Base-by-base conservation (phyloP, 1,140 invertebrate genomes). In the Samia ricini region DNA sequence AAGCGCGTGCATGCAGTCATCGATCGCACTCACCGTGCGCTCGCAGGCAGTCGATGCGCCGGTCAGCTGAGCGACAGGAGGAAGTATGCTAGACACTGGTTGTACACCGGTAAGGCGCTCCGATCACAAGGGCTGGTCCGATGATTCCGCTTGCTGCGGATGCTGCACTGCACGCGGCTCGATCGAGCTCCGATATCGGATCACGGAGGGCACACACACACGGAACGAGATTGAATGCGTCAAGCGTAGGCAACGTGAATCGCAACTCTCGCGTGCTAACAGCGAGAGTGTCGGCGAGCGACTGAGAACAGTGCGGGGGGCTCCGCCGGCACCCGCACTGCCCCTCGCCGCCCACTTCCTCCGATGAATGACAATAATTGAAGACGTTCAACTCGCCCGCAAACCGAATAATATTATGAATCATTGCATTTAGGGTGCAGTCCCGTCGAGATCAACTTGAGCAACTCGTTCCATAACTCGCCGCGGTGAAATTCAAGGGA, bases 351-450 rank as follows among this genome's bases (percentile, higher is more conserved):
- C 87, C 87, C 85, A 88, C 84, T 89, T 88, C 87, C 87, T 88
- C 82, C 83, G 85, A 89, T 89, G 87, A 89, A 89, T 89, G 87
- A 88, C 87, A 89, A 89, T 89, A 89, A 89, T 89, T 84, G 85
- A 89, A 89, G 87, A 89, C 87, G 87, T 89, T 88, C 87, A 89
- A 89, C 87, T 89, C 85, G 85, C 80, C 84, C 85, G 87, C 85
- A 88, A 88, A 88, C 87, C 85, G 84, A 89, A 87, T 87, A 88
- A 89, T 87, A 29, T 29, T 29, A 88, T 89, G 87, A 89, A 89
- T 89, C 87, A 89, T 89, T 89, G 87, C 87, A 88, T 88, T 42
- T 88, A 89, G 85, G 87, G 87, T 89, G 85, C 87, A 88, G 87
- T 83, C 82, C 85, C 83, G 84, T 81, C 79, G 79, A 81, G 80